Evolutionary conservation across 2,113 vertebrate genomes (phyloP), one percentile per base, ranked within the genome.

Genomic region (Psettodes erumei): DNA sequence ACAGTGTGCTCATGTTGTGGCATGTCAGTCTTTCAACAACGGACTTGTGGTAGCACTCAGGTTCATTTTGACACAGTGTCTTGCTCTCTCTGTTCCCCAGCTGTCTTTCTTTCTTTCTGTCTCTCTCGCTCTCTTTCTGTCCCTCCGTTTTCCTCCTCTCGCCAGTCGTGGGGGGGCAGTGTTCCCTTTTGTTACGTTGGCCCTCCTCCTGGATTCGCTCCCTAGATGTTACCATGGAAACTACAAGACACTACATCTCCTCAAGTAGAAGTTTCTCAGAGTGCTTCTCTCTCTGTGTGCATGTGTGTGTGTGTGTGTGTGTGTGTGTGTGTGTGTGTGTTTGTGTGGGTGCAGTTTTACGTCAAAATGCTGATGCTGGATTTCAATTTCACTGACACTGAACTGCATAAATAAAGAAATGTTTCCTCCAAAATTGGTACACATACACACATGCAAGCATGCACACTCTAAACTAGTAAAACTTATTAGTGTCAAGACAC

Each of bases 221-320:
- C 74, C 85, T 77, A 61, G 81, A 86, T 56, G 92, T 93, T 91
- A 81, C 91, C 90, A 93, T 93, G 90, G 92, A 91, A 93, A 93
- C 92, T 89, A 91, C 83, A 88, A 91, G 90, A 90, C 91, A 92
- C 89, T 90, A 88, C 83, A 90, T 90, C 85, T 89, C 88, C 89
- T 88, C 85, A 85, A 89, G 86, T 88, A 81, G 72, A 92, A 90
- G 85, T 93, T 92, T 91, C 81, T 82, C 73, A 54, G 80, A 75
- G 71, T 80, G 80, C 75, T 63, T 76, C 59, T 40, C 35, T 10
- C n/a, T 65, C 28, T 4, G 11, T 18, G 30, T 53, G 45, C n/a
- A n/a, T 73, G 61, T 50, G 62, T 54, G 42, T 69, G 38, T 60
- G 53, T 66, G 53, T 72, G 43, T 59, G 27, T 62, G 56, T 65